phyloP scores from a whole-genome alignment of 2,113 vertebrate species.

The Sinocyclocheilus grahami region DNA sequence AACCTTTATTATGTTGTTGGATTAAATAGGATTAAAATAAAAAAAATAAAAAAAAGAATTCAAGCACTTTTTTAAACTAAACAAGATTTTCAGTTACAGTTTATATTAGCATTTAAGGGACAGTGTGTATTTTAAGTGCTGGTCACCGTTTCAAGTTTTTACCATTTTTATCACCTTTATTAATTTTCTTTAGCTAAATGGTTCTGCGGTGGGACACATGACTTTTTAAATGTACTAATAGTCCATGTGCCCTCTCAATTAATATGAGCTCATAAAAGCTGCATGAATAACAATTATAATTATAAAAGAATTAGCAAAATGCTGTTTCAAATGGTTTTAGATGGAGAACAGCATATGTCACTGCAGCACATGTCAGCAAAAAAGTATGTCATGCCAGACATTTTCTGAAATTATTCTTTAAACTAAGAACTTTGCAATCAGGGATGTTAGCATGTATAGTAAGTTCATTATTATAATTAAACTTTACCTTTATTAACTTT shows the following conservation, averaged over 20 bases:
- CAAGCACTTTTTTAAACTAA: not conserved
- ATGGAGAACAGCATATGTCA: not conserved
- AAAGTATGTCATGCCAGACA: not conserved
- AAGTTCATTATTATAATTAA: not conserved
- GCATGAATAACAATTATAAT: constrained; percentile 1
- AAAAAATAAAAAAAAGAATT: not conserved
- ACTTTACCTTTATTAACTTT: too few species aligned
- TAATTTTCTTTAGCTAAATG: not conserved
- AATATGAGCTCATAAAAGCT: not conserved
- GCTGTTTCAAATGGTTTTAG: not conserved
- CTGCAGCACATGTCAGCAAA: not conserved
- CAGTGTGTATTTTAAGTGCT: not conserved
- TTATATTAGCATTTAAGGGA: not conserved
- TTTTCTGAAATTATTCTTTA: constrained; percentile 1
- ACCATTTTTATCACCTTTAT: not conserved
- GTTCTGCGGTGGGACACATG: not conserved
- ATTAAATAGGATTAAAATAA: not conserved
- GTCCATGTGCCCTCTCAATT: not conserved
- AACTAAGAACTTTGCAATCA: not conserved
- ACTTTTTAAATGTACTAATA: not conserved
- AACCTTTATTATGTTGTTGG: not conserved
- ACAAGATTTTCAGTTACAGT: not conserved
- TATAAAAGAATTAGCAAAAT: constrained; percentile 16
- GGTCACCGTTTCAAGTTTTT: not conserved
- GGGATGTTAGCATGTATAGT: not conserved